A percentile compares a stretch with the other conserved stretches of the same genome.
Conservation (phyloP, 2,113 vertebrate genomes). For the Okapia johnstoni region DNA sequence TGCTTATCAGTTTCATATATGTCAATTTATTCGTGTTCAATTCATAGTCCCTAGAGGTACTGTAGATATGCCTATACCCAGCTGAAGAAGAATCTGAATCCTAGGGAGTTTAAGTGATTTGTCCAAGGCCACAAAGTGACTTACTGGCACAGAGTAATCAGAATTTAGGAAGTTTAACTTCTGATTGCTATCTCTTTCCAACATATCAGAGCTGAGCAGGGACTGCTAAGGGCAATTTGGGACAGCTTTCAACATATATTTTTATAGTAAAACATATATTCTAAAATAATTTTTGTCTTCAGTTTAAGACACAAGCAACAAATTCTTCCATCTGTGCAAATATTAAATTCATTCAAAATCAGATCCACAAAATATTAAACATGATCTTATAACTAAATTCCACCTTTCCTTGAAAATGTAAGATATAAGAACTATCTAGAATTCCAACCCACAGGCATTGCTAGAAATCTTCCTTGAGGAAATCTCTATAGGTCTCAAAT, state of each 20-base stretch:
- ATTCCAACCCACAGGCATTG: neutral
- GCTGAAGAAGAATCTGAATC: neutral
- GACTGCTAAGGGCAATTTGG: neutral
- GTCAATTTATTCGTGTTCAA: neutral
- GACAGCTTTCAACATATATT: neutral
- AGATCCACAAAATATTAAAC: neutral
- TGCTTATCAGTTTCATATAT: conserved; percentile 3
- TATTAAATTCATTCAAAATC: neutral
- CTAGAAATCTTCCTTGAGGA: neutral
- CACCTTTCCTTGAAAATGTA: conserved; percentile 9
- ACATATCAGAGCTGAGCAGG: neutral
- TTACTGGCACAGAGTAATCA: neutral
- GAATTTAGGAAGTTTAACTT: conserved; percentile 10
- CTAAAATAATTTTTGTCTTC: neutral
- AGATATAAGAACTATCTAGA: neutral
- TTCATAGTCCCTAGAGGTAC: neutral
- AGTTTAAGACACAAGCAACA: conserved; percentile 21
- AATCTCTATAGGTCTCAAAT: neutral
- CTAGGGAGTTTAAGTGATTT: neutral
- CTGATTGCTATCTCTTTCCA: neutral
- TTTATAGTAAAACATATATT: conserved; percentile 9
- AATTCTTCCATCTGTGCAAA: neutral
- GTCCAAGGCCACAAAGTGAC: neutral
- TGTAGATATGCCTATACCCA: neutral
- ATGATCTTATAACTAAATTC: neutral